Percentiles rank a stretch among this genome's conserved stretches.
Conservation (phyloP, 2,113 vertebrate species). For the Leptodactylus fuscus region DNA sequence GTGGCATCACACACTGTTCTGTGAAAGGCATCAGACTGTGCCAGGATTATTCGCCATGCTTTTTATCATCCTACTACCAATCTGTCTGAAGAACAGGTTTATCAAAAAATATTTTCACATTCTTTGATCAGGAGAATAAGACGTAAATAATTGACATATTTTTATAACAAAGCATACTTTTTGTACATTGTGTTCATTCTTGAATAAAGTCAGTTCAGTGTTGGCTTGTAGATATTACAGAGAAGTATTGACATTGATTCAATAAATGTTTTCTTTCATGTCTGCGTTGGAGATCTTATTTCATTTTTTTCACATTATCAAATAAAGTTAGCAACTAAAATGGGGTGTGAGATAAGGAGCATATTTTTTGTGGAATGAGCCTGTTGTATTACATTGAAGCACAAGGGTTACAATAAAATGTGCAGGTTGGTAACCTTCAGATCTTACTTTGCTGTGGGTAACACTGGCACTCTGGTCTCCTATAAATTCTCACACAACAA, state of each 20-base stretch:
- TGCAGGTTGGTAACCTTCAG: no score
- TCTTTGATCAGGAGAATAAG: conserved; percentile 55
- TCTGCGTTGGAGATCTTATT: conserved; percentile 66
- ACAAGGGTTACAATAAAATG: no score
- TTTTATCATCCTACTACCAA: conserved; percentile 55
- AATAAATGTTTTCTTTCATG: conserved; percentile 83
- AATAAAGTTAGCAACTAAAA: conserved; percentile 46
- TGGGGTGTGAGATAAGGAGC: background rate
- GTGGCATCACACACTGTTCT: conserved; percentile 35
- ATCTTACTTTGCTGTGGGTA: no score
- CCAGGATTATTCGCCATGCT: conserved; percentile 47
- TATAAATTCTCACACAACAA: no score
- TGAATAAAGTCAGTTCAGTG: conserved; percentile 80
- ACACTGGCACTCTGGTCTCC: no score
- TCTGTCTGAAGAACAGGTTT: conserved; percentile 56
- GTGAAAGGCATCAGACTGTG: conserved; percentile 37
- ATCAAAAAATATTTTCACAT: conserved; percentile 62
- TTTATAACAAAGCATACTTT: conserved; percentile 82
- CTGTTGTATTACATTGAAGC: background rate
- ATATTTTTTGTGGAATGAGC: background rate
- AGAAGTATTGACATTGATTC: conserved; percentile 80
- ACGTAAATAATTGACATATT: conserved; percentile 71
- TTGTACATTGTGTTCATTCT: conserved; percentile 84
- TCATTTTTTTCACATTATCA: conserved; percentile 31
- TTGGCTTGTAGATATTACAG: conserved; percentile 87